A percentile compares a stretch with the other conserved stretches of the same genome.
Evolutionary conservation across 1,140 invertebrate genomes (phyloP).

Genomic region (Goniozus legneri): DNA sequence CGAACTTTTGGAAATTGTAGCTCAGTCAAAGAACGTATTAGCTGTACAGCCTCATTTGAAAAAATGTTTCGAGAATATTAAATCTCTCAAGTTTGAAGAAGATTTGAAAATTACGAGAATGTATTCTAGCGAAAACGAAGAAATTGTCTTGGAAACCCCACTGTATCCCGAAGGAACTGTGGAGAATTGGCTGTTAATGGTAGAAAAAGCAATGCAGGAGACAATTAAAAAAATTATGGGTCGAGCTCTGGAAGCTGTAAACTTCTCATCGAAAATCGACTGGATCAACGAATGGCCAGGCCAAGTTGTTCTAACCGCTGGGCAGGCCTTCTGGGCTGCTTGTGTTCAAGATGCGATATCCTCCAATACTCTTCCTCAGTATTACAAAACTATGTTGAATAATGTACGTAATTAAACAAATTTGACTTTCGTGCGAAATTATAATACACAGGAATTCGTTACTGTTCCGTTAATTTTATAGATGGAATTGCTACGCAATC

Average conservation of each 20-base stretch:
- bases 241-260: constrained; percentile 55
- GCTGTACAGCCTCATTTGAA: constrained; percentile 75
- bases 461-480: constrained; percentile 32
- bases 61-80: constrained; percentile 79
- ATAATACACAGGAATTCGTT: not conserved
- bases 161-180: constrained; percentile 70
- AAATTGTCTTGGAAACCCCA: constrained; percentile 61
- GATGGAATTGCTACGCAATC: constrained; percentile 63
- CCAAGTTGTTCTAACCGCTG: constrained; percentile 69
- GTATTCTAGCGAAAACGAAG: constrained; percentile 75
- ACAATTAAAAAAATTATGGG: constrained; percentile 56
- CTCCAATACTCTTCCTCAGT: constrained; percentile 47
- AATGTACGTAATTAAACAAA: constrained; percentile 23
- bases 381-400: constrained; percentile 50
- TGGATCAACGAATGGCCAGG: constrained; percentile 77
- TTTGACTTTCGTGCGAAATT: not conserved
- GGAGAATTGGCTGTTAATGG: constrained; percentile 70
- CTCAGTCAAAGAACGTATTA: constrained; percentile 68
- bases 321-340: constrained; percentile 63
- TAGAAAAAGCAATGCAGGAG: constrained; percentile 69
- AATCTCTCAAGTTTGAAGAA: constrained; percentile 65
- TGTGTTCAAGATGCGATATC: constrained; percentile 59
- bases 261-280: constrained; percentile 52
- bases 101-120: constrained; percentile 71
- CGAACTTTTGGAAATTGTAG: constrained; percentile 73